Base-by-base conservation (phyloP, 2,888 invertebrate species). In the Sarcophaga caerulescens region DNA sequence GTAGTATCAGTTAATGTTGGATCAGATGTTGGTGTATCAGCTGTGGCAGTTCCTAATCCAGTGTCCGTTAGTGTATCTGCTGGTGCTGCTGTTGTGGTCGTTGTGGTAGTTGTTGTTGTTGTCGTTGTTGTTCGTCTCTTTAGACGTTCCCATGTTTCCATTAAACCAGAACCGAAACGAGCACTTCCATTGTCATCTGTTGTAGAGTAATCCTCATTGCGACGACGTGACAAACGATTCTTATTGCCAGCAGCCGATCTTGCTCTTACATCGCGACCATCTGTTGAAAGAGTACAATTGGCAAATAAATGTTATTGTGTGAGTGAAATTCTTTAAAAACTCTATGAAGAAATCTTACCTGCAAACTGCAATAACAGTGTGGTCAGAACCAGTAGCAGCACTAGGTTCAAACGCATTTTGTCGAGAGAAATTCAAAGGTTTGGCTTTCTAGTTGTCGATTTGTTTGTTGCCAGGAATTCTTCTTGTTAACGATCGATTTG, bases 381-480 rank as follows among this genome's bases (percentile, higher is more conserved):
- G 63, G 76, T 52, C 59, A 81, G 45, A 77, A 68, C 62, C 57
- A 84, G n/a, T 14, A 81, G 10, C 3, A 77, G 62, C n/a, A 35
- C 35, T 35, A 63, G 73, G 71, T n/a, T 81, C 25, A 12, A 44
- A 19, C 71, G 84, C 84, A 84, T 84, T 12, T 62, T 80, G n/a
- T 0, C 2, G 23, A 59, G 12, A 21, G 3, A 19, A 19, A 17
- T 4, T 14, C n/a, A 57, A 21, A 14, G 11, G 10, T 76, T 5
- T 35, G 63, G 5, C 44, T 35, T 44, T 69, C 45, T 70, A 25
- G 35, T 68, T 60, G 17, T 23, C 23, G 23, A 23, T 47, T 47
- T 47, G 3, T 47, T 8, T 66, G 80, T 63, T 25, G 47, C n/a
- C 62, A 59, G 65, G 6, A 65, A 57, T 45, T 69, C 45, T 71